Base-by-base conservation (phyloP, 2,888 invertebrate species). In the Phaonia tiefii region DNA sequence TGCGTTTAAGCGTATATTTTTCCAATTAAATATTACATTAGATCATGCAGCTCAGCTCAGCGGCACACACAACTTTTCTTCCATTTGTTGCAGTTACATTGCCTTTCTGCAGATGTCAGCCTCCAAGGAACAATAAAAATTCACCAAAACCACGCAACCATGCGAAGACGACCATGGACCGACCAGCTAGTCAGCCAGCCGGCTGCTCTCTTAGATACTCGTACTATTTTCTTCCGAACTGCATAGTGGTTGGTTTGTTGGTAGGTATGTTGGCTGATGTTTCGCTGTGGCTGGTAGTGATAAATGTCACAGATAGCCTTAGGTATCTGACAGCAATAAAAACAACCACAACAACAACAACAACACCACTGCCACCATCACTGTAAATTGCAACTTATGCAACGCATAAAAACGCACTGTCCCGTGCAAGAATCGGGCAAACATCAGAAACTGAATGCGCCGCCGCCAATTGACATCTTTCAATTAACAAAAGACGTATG, bases 1-100 rank as follows among this genome's bases (percentile, higher is more conserved):
- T 89, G 89, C 89, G 89, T 89, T 89, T 87, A 87, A 87, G 88
- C 89, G 88, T 88, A 88, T 89, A 89, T 89, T 88, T 89, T 89
- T 87, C 89, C 89, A 89, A 89, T 89, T 89, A 89, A 89, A 89
- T 89, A 89, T 88, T 88, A 86, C 87, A 87, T 87, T 87, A 87
- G 87, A 89, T 88, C 88, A 89, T 89, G 88, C 88, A 89, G 87
- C 85, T 85, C 10, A 15, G 13, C 10, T 49, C 13, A 37, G 46
- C 20, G n/a, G 3, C 26, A 37, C 11, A 11, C n/a, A n/a, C n/a
- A n/a, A n/a, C 11, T 31, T 2, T 15, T 20, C 39, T 10, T 1
- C 11, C 4, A 25, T 13, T 2, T 46, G 37, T 39, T 4, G 39
- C 22, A 26, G 11, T 11, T 11, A 44, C 31, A 22, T 39, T n/a